Percentiles rank a stretch among this genome's conserved stretches.
phyloP scores from a whole-genome alignment of 2,888 invertebrate species.

The Hybos culiciformis region DNA sequence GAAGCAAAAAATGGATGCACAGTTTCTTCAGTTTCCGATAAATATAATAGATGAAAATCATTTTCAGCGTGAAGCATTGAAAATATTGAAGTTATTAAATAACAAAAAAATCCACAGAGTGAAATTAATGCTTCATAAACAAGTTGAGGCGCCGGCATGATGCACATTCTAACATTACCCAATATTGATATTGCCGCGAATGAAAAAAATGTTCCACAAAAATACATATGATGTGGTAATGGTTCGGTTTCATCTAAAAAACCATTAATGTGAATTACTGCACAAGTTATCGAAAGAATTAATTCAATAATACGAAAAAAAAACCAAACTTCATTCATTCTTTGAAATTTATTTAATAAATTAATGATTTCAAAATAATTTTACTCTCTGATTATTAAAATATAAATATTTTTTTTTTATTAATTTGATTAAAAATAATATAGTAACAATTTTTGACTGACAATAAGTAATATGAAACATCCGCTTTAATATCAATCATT shows the following conservation, averaged over 20 bases:
- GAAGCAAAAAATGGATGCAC: slow-evolving; percentile 22
- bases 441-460: too few species aligned
- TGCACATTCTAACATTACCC: slow-evolving; percentile 16
- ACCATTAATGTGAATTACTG: slow-evolving; percentile 21
- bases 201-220: slow-evolving; percentile 23
- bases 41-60: slow-evolving; percentile 22
- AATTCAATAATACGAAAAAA: neutral
- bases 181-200: slow-evolving; percentile 20
- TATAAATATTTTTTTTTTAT: too few species aligned
- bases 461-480: too few species aligned
- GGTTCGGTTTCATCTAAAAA: slow-evolving; percentile 18
- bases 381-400: too few species aligned
- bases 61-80: slow-evolving; percentile 22
- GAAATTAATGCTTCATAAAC: slow-evolving; percentile 18
- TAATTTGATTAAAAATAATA: too few species aligned
- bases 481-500: too few species aligned
- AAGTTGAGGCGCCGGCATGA: slow-evolving; percentile 12
- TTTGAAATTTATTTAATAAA: too few species aligned
- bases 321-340: too few species aligned
- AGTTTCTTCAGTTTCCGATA: slow-evolving; percentile 17
- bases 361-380: too few species aligned
- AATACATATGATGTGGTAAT: slow-evolving; percentile 20
- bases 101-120: slow-evolving; percentile 14
- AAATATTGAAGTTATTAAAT: slow-evolving; percentile 17
- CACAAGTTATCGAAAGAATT: slow-evolving; percentile 11